phyloP scores from a whole-genome alignment of 2,113 vertebrate species.

The Charina bottae region DNA sequence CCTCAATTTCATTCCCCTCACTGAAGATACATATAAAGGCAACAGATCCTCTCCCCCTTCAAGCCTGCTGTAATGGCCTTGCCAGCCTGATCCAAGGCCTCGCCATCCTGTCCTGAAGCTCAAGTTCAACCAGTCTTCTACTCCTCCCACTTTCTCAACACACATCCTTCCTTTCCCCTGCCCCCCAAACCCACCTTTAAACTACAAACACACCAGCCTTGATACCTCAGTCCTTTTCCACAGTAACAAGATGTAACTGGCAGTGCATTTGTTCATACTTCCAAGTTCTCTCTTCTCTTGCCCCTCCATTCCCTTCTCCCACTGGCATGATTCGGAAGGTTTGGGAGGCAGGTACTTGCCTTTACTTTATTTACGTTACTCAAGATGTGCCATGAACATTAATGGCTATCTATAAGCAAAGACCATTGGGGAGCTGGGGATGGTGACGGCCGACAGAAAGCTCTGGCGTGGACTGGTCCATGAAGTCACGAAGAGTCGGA shows the following conservation, averaged over 20 bases:
- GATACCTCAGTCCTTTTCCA: neutral
- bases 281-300: neutral
- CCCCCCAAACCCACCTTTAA: neutral
- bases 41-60: neutral
- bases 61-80: neutral
- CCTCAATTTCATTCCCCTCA: neutral
- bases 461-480: no score
- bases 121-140: neutral
- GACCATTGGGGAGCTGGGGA: no score
- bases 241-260: neutral
- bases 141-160: neutral
- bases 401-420: neutral
- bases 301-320: neutral
- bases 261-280: neutral
- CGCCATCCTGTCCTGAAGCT: neutral
- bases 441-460: no score
- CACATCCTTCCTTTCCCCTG: neutral
- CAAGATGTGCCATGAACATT: no score
- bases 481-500: no score
- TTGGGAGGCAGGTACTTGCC: neutral
- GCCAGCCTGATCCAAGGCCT: neutral
- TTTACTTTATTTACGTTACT: neutral
- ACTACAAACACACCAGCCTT: neutral
- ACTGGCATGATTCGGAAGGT: neutral
- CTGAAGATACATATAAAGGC: neutral